A percentile compares a stretch with the other conserved stretches of the same genome.
These are phyloP conservation scores for Isoperla grammatica DNA, from an alignment of 2,888 invertebrate genomes.

Conservation along the genomic window DNA sequence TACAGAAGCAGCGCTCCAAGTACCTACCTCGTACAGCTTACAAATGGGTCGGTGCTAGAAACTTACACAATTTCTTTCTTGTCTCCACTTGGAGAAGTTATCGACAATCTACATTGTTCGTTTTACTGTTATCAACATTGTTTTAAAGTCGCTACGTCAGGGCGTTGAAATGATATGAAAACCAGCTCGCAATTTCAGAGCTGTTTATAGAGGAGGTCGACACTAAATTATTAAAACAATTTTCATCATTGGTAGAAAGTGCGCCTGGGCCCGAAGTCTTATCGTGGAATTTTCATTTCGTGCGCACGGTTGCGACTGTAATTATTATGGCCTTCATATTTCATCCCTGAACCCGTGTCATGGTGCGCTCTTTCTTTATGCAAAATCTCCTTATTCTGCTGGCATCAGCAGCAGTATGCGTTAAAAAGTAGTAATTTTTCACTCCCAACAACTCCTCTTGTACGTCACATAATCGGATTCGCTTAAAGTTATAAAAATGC, in stretches of 20 bases:
- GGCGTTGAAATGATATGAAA: not conserved
- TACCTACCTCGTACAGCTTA: too few relatives aligned
- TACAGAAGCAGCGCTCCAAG: too few relatives aligned
- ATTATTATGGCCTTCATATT: slow-evolving; percentile 26
- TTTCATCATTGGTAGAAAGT: slow-evolving; percentile 9
- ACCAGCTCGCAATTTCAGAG: not conserved
- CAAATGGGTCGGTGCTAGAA: too few relatives aligned
- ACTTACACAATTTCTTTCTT: too few relatives aligned
- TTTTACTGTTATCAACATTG: not conserved
- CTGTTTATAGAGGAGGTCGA: too few relatives aligned
- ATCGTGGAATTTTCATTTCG: slow-evolving; percentile 25
- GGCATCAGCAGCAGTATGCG: slow-evolving; percentile 18
- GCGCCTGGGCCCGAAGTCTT: slow-evolving; percentile 16
- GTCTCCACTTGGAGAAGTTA: too few relatives aligned
- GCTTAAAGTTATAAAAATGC: slow-evolving; percentile 19
- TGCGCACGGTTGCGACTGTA: slow-evolving; percentile 20
- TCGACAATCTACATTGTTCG: too few relatives aligned
- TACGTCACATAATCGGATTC: slow-evolving; percentile 23
- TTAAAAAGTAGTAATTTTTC: slow-evolving; percentile 25
- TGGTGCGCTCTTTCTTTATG: slow-evolving; percentile 18
- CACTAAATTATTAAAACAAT: slow-evolving; percentile 15
- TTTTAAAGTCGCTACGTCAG: not conserved
- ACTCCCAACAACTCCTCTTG: slow-evolving; percentile 22
- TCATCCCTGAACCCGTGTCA: slow-evolving; percentile 17
- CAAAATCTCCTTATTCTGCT: slow-evolving; percentile 19